Conservation (phyloP, 37 sponge, comb jelly and placozoan species). For the Cliona cf. orientalis region DNA sequence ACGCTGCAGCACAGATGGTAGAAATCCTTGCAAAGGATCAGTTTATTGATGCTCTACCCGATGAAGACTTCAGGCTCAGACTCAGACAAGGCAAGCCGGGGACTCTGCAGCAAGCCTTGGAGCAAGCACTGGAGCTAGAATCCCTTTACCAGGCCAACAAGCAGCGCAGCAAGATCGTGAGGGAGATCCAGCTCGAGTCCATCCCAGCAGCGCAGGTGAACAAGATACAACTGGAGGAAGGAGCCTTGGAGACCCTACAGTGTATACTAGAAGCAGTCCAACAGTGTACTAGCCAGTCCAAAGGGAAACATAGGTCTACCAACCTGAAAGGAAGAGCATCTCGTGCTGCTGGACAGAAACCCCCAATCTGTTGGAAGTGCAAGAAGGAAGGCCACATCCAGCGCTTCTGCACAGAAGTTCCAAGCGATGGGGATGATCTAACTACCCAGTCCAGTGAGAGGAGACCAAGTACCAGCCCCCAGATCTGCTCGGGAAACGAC, state of each 20-base stretch:
- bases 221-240: background rate
- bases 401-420: background rate
- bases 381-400: constrained; percentile 5
- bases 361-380: constrained; percentile 20
- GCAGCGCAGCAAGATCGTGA: background rate
- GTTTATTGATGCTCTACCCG: constrained; percentile 21
- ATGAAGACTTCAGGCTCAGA: constrained; percentile 29
- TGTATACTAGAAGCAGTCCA: background rate
- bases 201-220: background rate
- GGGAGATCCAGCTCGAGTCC: background rate
- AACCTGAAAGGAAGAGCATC: too few species aligned
- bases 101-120: constrained; percentile 21
- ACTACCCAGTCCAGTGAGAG: too few species aligned
- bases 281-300: background rate
- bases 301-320: background rate
- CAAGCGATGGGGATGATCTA: background rate
- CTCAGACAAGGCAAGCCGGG: background rate
- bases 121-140: constrained; percentile 32
- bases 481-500: constrained; percentile 29
- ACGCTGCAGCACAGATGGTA: constrained; percentile 1
- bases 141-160: constrained; percentile 14
- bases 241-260: background rate
- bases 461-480: too few species aligned
- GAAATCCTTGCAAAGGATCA: constrained; percentile 39
- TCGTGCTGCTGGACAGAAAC: too few species aligned